Conservation (phyloP, 2,113 vertebrate species). For the Pyrgilauda ruficollis region DNA sequence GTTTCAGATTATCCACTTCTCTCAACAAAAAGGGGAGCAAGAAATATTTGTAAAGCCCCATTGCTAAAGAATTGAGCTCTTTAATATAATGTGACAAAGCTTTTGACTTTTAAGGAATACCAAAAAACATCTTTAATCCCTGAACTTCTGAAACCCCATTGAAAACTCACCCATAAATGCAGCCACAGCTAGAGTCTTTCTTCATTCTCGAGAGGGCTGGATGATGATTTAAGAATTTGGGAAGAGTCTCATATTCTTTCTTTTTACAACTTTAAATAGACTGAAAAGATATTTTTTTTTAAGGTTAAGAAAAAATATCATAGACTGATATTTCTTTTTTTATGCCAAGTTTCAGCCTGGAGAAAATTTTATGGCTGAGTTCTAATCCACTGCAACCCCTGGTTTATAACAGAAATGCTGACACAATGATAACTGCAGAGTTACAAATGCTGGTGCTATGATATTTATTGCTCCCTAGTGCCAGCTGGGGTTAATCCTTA, state of each 20-base stretch:
- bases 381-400: conserved; percentile 74
- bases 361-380: conserved; percentile 77
- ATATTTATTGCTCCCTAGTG: conserved; percentile 76
- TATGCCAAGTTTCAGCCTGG: conserved; percentile 73
- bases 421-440: conserved; percentile 69
- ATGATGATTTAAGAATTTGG: conserved; percentile 8
- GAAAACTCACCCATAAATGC: conserved; percentile 24
- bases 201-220: background rate
- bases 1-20: background rate
- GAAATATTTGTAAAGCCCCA: background rate
- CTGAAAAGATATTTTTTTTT: background rate
- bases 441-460: conserved; percentile 51
- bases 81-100: background rate
- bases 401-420: conserved; percentile 77
- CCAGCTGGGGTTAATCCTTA: conserved; percentile 71
- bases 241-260: conserved; percentile 48
- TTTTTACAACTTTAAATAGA: conserved; percentile 56
- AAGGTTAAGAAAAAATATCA: background rate
- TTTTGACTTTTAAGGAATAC: conserved; percentile 40
- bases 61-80: conserved; percentile 7
- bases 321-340: conserved; percentile 64
- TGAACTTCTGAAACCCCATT: conserved; percentile 16
- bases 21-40: background rate
- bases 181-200: conserved; percentile 9
- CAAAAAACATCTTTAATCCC: conserved; percentile 16